These are phyloP conservation scores for Tanypteryx hageni DNA, from an alignment of 2,888 invertebrate species.

Conservation along the genomic window DNA sequence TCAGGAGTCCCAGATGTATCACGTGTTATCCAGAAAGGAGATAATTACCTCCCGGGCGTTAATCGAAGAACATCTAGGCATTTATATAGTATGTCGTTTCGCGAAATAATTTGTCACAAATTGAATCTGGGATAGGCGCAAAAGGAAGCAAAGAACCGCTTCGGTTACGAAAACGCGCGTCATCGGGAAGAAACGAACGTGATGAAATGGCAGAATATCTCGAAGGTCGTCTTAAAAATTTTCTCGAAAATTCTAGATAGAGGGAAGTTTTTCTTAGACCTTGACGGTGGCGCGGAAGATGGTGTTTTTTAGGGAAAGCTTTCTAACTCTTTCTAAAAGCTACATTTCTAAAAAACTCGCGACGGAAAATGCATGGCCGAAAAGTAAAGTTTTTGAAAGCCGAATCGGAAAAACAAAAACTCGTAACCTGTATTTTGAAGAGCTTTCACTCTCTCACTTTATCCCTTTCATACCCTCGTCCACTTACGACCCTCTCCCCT, in stretches of 20 bases:
- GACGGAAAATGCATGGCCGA: neutral
- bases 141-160: too few relatives aligned
- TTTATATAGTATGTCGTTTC: too few relatives aligned
- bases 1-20: too few relatives aligned
- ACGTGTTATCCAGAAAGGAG: too few relatives aligned
- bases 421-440: neutral
- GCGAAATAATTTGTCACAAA: too few relatives aligned
- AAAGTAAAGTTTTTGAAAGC: slow-evolving; percentile 14
- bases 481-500: neutral
- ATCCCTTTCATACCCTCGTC: neutral
- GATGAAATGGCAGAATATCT: neutral
- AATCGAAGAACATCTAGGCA: too few relatives aligned
- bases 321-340: neutral
- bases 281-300: neutral
- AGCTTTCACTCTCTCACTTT: slow-evolving; percentile 16
- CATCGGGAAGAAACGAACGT: neutral
- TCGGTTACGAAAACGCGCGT: too few relatives aligned
- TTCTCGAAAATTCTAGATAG: neutral
- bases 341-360: neutral
- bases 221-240: neutral
- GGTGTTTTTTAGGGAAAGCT: neutral
- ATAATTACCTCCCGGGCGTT: too few relatives aligned
- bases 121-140: too few relatives aligned
- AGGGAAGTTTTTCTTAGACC: neutral
- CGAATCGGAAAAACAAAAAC: neutral